Base-by-base conservation (phyloP, 2,797 vertebrate genomes). In the Eleutherodactylus coqui region DNA sequence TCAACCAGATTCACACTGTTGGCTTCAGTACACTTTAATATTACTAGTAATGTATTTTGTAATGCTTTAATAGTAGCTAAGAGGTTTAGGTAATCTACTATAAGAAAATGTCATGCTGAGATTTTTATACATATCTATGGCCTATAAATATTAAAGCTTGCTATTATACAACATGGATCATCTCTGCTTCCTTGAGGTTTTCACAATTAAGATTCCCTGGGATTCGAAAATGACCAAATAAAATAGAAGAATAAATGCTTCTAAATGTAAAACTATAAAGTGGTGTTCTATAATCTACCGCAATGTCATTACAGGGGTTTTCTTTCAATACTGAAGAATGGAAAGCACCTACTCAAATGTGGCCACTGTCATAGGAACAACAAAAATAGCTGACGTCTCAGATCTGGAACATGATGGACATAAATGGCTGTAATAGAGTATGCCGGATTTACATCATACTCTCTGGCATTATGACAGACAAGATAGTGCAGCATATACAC, bases 1-100 rank as follows among this genome's bases (percentile, higher is more conserved):
- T 67, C 79, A 67, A 51, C 38, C 36, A 29, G 38, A 64, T 49
- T 81, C 79, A 82, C 36, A n/a, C 80, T 27, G 47, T 67, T 29
- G 41, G 29, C 41, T n/a, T 34, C 29, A 41, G 41, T 34, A 17
- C 6, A 17, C 21, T 38, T 53, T 24, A 36, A 49, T 51, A 27
- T 51, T 69, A 82, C 45, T 19, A 34, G n/a, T 19, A 47, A 43
- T 62, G 55, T 62, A 62, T 47, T 51, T 43, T 49, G 41, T 7
- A 19, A 19, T 67, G 36, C 47, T 72, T 32, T 55, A 53, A 82
- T 41, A 70, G 67, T 49, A 36, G 47, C 7, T 29, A 27, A 72
- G 34, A 55, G 21, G 75, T 19, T 11, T 51, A 43, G 32, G 17
- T 19, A 43, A 75, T 32, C 29, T 38, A 4, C 29, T 77, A 24